These are phyloP conservation scores for Orchestes rusci DNA, from an alignment of 2,888 invertebrate genomes.

Conservation along the genomic window DNA sequence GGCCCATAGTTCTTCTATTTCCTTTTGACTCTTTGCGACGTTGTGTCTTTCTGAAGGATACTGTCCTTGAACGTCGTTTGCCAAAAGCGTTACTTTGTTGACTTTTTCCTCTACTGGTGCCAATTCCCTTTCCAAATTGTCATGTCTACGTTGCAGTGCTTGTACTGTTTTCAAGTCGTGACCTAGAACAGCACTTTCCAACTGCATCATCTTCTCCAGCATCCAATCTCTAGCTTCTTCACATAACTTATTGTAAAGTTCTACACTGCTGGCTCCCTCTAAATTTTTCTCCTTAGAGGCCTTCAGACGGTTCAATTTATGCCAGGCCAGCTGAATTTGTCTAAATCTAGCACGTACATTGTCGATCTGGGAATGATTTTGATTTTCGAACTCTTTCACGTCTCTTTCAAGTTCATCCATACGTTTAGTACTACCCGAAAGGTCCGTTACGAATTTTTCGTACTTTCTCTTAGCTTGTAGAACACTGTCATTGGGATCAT, in stretches of 20 bases:
- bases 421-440: constrained; percentile 88
- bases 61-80: constrained; percentile 82
- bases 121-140: constrained; percentile 88
- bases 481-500: constrained; percentile 81
- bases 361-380: constrained; percentile 81
- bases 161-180: constrained; percentile 87
- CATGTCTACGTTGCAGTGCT: constrained; percentile 84
- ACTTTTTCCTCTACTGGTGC: constrained; percentile 94
- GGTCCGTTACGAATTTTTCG: constrained; percentile 92
- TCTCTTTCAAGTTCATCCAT: constrained; percentile 83
- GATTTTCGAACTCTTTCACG: constrained; percentile 75
- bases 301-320: constrained; percentile 75
- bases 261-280: constrained; percentile 74
- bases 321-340: constrained; percentile 87
- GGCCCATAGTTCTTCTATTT: constrained; percentile 83
- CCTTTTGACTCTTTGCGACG: constrained; percentile 75
- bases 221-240: constrained; percentile 98
- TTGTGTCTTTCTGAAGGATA: constrained; percentile 87
- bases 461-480: constrained; percentile 91
- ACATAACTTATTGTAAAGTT: constrained; percentile 91
- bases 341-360: constrained; percentile 68
- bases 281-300: constrained; percentile 85
- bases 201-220: constrained; percentile 87
- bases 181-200: constrained; percentile 70
- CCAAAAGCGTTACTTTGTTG: constrained; percentile 68